Conservation (phyloP, 23 tunicate genomes). For the Ciona savignyi region DNA sequence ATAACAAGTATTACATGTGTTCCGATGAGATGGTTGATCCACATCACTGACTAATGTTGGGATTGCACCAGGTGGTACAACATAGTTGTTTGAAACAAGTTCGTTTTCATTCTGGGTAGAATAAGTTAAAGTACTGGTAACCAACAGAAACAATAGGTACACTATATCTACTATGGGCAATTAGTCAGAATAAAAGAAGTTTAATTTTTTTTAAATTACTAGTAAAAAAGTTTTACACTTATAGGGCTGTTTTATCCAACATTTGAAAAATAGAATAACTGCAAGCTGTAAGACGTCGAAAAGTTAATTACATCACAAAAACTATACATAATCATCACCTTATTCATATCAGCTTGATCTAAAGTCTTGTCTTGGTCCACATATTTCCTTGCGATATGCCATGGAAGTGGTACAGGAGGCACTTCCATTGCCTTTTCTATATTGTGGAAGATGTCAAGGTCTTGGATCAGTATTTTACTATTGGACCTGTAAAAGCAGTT, state of each 20-base stretch:
- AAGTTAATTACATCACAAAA: background rate
- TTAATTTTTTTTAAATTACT: no score
- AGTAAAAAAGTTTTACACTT: background rate
- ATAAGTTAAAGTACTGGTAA: no score
- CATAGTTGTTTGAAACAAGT: conserved; percentile 21
- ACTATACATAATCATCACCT: no score
- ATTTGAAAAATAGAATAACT: no score
- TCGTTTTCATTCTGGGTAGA: conserved; percentile 1
- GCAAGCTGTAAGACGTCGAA: background rate
- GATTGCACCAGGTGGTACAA: conserved; percentile 56
- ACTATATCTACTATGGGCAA: no score
- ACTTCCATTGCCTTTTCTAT: conserved; percentile 93
- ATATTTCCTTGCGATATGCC: conserved; percentile 69
- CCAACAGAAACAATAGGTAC: no score
- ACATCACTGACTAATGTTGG: conserved; percentile 8
- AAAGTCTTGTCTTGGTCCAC: conserved; percentile 1
- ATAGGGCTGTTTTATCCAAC: background rate
- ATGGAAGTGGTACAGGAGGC: conserved; percentile 92
- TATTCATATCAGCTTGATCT: background rate
- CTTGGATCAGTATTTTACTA: conserved; percentile 71
- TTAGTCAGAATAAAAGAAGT: no score
- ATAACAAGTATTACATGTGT: no score
- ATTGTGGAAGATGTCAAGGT: conserved; percentile 68
- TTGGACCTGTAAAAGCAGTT: conserved; percentile 41
- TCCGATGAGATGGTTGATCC: no score